Conservation (phyloP, 30 jellyfish, hydroid and myxozoan genomes). For the Catostylus mosaicus region DNA sequence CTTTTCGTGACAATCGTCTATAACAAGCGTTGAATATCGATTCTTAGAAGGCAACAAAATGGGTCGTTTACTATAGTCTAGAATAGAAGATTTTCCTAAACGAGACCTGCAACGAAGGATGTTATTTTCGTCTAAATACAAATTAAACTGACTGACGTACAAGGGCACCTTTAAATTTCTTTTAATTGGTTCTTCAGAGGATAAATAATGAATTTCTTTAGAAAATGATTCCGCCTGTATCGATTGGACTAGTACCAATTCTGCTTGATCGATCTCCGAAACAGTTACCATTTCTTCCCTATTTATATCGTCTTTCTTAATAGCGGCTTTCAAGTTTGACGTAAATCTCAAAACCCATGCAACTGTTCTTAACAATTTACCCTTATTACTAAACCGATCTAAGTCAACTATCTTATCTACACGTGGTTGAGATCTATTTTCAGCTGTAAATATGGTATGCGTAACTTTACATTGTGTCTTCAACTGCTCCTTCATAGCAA, state of each 20-base stretch:
- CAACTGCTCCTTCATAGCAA: no score
- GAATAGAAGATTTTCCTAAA: background rate
- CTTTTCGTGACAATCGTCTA: constrained; percentile 3
- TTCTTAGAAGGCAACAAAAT: background rate
- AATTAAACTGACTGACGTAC: no score
- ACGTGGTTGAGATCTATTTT: no score
- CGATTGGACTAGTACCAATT: background rate
- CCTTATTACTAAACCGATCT: no score
- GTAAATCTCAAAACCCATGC: constrained; percentile 16
- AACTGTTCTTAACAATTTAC: constrained; percentile 12
- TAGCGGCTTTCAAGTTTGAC: constrained; percentile 12
- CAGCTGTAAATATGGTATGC: no score
- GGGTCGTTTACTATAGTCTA: background rate
- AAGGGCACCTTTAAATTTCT: background rate
- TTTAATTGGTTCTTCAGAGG: background rate
- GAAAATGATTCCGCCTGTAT: background rate
- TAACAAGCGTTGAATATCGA: background rate
- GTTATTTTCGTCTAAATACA: background rate
- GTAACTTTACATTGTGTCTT: no score
- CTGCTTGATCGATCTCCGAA: background rate
- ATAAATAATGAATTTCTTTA: background rate
- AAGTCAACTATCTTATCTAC: no score
- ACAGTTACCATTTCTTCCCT: constrained; percentile 11
- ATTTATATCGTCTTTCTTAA: constrained; percentile 2
- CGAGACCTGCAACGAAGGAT: background rate